Percentiles rank a stretch among this genome's conserved stretches.
Conservation (phyloP, 2,113 vertebrate genomes). For the Scolopax mira region DNA sequence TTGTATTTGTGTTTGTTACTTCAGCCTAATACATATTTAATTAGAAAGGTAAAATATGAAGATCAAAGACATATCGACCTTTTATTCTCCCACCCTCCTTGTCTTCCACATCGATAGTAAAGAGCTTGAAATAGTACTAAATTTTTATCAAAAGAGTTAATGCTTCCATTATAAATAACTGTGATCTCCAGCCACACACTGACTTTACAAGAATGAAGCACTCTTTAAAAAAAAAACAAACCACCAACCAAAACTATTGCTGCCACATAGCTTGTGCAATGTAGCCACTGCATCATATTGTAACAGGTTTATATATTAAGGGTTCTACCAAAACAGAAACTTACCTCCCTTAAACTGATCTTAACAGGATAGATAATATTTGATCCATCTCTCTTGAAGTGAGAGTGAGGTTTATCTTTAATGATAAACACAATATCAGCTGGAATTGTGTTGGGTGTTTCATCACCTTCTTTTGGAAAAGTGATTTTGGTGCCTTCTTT, state of each 20-base stretch:
- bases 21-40: neutral
- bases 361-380: slow-evolving; percentile 93
- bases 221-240: neutral
- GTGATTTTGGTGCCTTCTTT: slow-evolving; percentile 99
- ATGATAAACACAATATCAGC: slow-evolving; percentile 98
- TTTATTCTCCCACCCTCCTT: neutral
- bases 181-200: neutral
- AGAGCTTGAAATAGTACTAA: neutral
- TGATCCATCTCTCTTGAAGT: slow-evolving; percentile 95
- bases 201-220: neutral
- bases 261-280: neutral
- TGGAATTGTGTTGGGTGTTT: slow-evolving; percentile 90
- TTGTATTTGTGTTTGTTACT: neutral
- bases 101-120: neutral
- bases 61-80: neutral
- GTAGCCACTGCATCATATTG: fast-evolving
- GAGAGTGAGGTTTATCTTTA: slow-evolving; percentile 95
- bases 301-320: neutral
- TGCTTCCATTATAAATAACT: neutral
- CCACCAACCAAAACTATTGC: neutral
- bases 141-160: neutral
- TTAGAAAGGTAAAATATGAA: neutral
- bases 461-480: slow-evolving; percentile 94
- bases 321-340: slow-evolving; percentile 8
- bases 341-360: slow-evolving; percentile 93